Base-by-base conservation (phyloP, 2,113 vertebrate genomes). In the Ariopsis seemanni region DNA sequence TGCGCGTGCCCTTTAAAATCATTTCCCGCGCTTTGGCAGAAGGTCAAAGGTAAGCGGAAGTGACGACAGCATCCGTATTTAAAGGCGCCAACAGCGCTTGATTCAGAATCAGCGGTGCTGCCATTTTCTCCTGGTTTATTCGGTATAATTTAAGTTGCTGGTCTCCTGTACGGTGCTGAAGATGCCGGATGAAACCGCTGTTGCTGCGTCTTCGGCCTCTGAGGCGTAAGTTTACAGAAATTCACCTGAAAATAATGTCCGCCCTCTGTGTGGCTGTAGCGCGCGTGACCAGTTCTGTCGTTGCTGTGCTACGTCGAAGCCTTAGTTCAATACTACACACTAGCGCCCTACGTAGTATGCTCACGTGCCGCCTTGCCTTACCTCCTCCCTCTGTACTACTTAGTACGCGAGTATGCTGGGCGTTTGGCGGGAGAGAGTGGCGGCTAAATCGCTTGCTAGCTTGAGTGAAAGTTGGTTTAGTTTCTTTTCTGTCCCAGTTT, bases 61-160 rank as follows among this genome's bases (percentile, higher is more conserved):
- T 92, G 88, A 89, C 42, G 83, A 52, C 58, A 91, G 77, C 92
- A 85, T 92, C 93, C 92, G 92, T 95, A 95, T 95, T 95, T 96
- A 96, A 96, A 93, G 93, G 95, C 94, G 94, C 94, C 93, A 95
- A 95, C 94, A 92, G 93, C 91, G 92, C 60, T 20, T 15, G 50
- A 25, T 84, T 85, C 55, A 17, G 80, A 80, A 86, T n/a, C 25
- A 82, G 86, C 30, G 30, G 79, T 82, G 79, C 87, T 91, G 90
- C 91, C 91, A 83, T 85, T 53, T 85, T 62, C 77, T 71, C 11
- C 27, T 2, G 55, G 57, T 20, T 8, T 74, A 25, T 71, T 52
- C 7, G 20, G 65, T 78, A 53, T 52, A 9, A 5, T 55, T 30
- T 1, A 62, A 7, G 30, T 27, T 90, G 71, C 60, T 25, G 60